Evolutionary conservation across 1,140 invertebrate genomes (phyloP).

Genomic region (Teleopsis dalmanni): DNA sequence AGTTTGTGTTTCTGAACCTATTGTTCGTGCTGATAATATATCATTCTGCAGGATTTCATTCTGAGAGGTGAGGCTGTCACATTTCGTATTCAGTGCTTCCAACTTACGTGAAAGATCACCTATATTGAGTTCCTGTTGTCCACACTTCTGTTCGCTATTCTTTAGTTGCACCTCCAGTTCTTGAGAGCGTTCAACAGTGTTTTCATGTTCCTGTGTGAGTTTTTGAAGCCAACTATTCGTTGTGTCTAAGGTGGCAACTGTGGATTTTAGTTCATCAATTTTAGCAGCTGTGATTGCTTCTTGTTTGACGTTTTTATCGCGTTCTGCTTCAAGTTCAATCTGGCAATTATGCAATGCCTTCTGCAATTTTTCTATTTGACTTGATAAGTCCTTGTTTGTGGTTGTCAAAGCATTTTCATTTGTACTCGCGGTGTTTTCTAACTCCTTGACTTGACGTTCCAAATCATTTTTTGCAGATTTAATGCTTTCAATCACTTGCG

Average conservation of each 20-base stretch:
- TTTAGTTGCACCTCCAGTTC: constrained; percentile 17
- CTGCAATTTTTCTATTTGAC: constrained; percentile 6
- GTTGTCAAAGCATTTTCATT: constrained; percentile 6
- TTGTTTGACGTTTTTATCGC: background rate
- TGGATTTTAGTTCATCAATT: background rate
- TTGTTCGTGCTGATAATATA: constrained; percentile 10
- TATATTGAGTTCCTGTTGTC: constrained; percentile 19
- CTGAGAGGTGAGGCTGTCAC: constrained; percentile 17
- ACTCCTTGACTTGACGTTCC: background rate
- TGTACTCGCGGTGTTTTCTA: constrained; percentile 6
- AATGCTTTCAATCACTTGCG: background rate
- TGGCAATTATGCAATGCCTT: background rate
- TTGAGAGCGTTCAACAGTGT: background rate
- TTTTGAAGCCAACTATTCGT: constrained; percentile 16
- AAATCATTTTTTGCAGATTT: background rate
- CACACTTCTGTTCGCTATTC: constrained; percentile 4
- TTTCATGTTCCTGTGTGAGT: constrained; percentile 8
- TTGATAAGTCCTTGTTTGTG: constrained; percentile 7
- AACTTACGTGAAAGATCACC: constrained; percentile 19
- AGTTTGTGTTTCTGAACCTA: constrained; percentile 12
- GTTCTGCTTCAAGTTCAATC: constrained; percentile 3
- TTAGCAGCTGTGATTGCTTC: constrained; percentile 8
- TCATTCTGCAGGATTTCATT: constrained; percentile 19
- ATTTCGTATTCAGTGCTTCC: constrained; percentile 20
- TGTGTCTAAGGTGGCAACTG: constrained; percentile 10